Percentiles rank a stretch among this genome's conserved stretches.
These are phyloP conservation scores for Amazona guildingii DNA, from an alignment of 2,113 vertebrate genomes.

Conservation along the genomic window DNA sequence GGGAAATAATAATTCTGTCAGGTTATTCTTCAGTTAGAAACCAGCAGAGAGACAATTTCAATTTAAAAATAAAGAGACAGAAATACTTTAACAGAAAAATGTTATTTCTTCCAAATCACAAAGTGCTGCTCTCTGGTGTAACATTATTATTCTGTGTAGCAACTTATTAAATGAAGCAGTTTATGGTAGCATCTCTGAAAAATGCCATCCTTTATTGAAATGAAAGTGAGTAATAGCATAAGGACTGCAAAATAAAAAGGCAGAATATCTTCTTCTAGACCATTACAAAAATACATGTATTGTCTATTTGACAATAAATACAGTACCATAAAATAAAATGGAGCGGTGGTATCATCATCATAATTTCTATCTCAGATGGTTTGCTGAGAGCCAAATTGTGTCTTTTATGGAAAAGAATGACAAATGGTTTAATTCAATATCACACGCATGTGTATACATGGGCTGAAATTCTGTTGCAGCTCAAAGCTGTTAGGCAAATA, in stretches of 20 bases:
- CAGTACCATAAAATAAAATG: slow-evolving; percentile 74
- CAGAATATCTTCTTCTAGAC: slow-evolving; percentile 70
- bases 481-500: slow-evolving; percentile 63
- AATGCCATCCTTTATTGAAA: slow-evolving; percentile 71
- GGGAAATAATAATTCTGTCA: background rate
- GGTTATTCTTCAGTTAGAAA: slow-evolving; percentile 34
- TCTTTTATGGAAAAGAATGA: slow-evolving; percentile 69
- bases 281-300: slow-evolving; percentile 73
- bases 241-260: slow-evolving; percentile 70
- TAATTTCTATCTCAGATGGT: slow-evolving; percentile 73
- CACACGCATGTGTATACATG: slow-evolving; percentile 40
- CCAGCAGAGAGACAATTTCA: slow-evolving; percentile 15
- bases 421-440: slow-evolving; percentile 74
- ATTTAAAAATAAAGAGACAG: slow-evolving; percentile 41
- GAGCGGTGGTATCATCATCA: slow-evolving; percentile 71
- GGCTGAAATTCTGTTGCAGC: slow-evolving; percentile 58
- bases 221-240: slow-evolving; percentile 69
- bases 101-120: slow-evolving; percentile 61
- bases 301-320: slow-evolving; percentile 77
- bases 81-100: slow-evolving; percentile 23
- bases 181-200: slow-evolving; percentile 70
- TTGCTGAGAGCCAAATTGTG: slow-evolving; percentile 69
- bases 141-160: slow-evolving; percentile 70
- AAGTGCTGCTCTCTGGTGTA: slow-evolving; percentile 64
- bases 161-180: slow-evolving; percentile 75